Evolutionary conservation across 2,113 vertebrate species (phyloP).

Genomic region (Syngnathus scovelli): DNA sequence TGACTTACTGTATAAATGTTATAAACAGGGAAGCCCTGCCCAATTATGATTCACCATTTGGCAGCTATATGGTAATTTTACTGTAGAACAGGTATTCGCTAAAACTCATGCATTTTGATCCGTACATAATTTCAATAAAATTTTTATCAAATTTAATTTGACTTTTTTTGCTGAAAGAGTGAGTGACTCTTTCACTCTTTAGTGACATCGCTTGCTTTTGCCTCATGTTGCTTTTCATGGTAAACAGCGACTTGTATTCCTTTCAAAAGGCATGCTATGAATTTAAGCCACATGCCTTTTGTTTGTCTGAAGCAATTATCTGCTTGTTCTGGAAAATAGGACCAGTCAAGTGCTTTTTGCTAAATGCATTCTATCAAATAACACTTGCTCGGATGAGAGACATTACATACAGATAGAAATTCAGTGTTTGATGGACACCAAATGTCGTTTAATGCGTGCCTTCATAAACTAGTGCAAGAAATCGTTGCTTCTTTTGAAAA

Average conservation of each 20-base stretch:
- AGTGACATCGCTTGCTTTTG: too few species aligned
- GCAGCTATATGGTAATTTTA: too few species aligned
- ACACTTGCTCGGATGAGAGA: background rate
- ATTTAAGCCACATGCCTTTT: conserved; percentile 49
- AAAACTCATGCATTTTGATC: too few species aligned
- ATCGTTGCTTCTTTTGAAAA: conserved; percentile 14
- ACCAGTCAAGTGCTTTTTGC: conserved; percentile 26
- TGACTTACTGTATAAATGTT: too few species aligned
- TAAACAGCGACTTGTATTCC: background rate
- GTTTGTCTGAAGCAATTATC: conserved; percentile 66
- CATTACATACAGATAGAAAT: background rate
- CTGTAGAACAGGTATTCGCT: too few species aligned
- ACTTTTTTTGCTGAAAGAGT: too few species aligned
- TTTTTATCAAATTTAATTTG: too few species aligned
- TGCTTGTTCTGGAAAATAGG: conserved; percentile 36
- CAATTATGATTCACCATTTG: too few species aligned
- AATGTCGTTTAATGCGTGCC: background rate
- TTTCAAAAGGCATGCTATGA: conserved; percentile 30
- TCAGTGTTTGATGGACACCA: background rate
- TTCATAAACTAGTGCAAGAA: background rate
- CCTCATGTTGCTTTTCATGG: too few species aligned
- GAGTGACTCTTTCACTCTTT: too few species aligned
- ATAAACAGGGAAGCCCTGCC: too few species aligned
- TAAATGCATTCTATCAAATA: conserved; percentile 25
- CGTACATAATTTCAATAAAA: too few species aligned